Evolutionary conservation across 2,797 vertebrate genomes (phyloP), one percentile per base, ranked within the genome.

Genomic region (Enteromius viviparus): DNA sequence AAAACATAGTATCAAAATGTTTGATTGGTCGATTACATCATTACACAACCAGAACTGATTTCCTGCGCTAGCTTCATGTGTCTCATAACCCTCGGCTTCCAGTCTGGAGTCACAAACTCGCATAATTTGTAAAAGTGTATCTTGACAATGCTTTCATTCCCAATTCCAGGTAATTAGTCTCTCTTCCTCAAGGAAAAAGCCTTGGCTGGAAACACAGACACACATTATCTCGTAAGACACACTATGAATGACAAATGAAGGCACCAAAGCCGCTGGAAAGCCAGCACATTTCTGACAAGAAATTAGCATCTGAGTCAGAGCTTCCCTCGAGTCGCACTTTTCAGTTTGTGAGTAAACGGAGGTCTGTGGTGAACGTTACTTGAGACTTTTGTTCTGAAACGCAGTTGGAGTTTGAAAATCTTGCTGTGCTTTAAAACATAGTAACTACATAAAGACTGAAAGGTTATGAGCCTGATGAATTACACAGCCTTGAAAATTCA

Each of bases 121-220:
- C 72, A 76, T 76, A 76, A 55, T 76, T 51, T 51, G 23, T 49
- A 29, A 32, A 47, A 72, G 26, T 49, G 26, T 32, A 32, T 32
- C 23, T 32, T 72, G 26, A 71, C 42, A 55, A 55, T 55, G 49
- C 71, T 55, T 47, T 55, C 29, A 75, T 75, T 75, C 11, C 72
- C 51, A 3, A 15, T 58, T 40, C 51, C 21, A 40, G 32, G 72
- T 76, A 58, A 58, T 76, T 32, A 76, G 72, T 23, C 72, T 76
- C 12, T 0, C 34, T 9, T 76, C 51, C 72, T 76, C 72, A 8
- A 58, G 72, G 51, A 51, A 76, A 40, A 76, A 23, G 29, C 14
- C 12, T 76, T 8, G 51, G 53, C 72, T 58, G 51, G 72, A 75
- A 75, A 75, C 26, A 32, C 0, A 19, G 34, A 58, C 6, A 58